A percentile compares a stretch with the other conserved stretches of the same genome.
Conservation (phyloP, 2,888 invertebrate species). For the Pedicia rivosa region DNA sequence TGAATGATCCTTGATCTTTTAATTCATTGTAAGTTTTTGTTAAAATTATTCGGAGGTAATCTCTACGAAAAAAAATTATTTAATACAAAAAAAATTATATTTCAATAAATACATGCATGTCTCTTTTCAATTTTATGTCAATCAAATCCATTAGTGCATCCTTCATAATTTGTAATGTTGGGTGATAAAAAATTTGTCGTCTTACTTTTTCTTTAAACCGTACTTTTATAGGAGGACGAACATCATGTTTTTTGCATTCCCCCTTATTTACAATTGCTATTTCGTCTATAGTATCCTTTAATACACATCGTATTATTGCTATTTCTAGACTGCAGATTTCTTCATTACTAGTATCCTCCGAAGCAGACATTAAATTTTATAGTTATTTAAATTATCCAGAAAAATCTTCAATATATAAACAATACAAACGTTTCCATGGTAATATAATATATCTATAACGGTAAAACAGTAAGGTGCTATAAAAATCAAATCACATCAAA, state of each 20-base stretch:
- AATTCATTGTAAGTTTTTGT: conserved; percentile 7
- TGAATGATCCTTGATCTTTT: background rate
- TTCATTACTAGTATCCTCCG: background rate
- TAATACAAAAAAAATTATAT: background rate
- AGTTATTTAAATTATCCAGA: no score
- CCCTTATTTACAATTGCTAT: conserved; percentile 9
- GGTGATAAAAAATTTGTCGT: background rate
- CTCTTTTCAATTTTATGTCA: conserved; percentile 9
- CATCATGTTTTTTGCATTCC: background rate
- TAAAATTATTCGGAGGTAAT: background rate
- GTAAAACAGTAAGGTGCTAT: no score
- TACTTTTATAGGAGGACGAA: background rate
- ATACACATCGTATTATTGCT: background rate
- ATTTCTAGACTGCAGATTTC: conserved; percentile 6
- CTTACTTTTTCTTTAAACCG: background rate
- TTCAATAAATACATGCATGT: conserved; percentile 9
- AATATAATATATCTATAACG: no score
- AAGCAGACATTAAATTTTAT: no score
- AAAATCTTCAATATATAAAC: no score
- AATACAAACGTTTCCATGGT: no score
- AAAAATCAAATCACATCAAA: no score
- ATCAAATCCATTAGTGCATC: conserved; percentile 6
- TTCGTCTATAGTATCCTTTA: conserved; percentile 9
- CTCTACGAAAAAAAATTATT: conserved; percentile 3
- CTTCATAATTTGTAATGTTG: conserved; percentile 9